A percentile compares a stretch with the other conserved stretches of the same genome.
These are phyloP conservation scores for Isoperla grammatica DNA, from an alignment of 2,888 invertebrate genomes.

Conservation along the genomic window DNA sequence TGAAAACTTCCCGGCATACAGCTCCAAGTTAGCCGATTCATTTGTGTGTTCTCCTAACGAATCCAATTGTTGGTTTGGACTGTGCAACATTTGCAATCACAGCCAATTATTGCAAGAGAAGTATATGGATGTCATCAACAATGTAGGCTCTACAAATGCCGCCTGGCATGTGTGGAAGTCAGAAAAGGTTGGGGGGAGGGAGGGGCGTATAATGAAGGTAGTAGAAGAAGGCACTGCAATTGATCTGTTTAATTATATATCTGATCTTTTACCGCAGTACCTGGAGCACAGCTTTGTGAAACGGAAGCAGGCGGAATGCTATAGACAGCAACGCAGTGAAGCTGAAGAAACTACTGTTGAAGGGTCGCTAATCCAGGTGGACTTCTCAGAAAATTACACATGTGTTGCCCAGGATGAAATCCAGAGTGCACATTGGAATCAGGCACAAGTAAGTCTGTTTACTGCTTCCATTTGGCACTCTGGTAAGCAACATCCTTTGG, in stretches of 20 bases:
- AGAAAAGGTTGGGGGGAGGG: neutral
- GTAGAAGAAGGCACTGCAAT: neutral
- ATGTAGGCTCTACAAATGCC: neutral
- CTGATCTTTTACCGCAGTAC: neutral
- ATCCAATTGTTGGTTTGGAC: neutral
- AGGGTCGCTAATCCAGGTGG: neutral
- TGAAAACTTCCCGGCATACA: neutral
- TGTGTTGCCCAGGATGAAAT: conserved; percentile 8
- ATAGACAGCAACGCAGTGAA: neutral
- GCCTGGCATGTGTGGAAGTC: conserved; percentile 3
- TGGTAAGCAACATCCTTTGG: neutral
- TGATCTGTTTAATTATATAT: neutral
- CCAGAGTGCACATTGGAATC: neutral
- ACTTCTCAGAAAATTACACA: conserved; percentile 16
- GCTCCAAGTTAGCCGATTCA: neutral
- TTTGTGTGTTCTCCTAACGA: neutral
- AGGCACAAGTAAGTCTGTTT: conserved; percentile 5
- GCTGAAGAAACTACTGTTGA: neutral
- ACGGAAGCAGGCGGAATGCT: neutral
- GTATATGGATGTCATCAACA: neutral
- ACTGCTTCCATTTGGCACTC: neutral
- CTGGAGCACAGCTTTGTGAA: neutral
- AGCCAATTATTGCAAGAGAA: no score
- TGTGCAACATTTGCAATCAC: neutral
- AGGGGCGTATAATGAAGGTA: neutral